Base-by-base conservation (phyloP, 1,140 invertebrate species). In the Fopius arisanus region DNA sequence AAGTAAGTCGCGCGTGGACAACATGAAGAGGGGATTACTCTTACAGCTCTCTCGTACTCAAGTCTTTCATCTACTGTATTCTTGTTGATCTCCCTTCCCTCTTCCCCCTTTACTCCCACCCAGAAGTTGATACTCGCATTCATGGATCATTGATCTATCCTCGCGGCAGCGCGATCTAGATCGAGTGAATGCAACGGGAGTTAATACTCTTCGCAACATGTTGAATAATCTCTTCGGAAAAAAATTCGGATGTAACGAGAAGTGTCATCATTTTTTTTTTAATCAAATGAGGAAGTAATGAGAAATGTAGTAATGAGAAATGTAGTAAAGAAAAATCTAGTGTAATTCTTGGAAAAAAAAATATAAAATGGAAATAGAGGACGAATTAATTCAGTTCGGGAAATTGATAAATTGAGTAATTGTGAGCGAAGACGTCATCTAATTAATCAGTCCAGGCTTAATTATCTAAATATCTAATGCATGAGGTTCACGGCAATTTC, bases 1-100 rank as follows among this genome's bases (percentile, higher is more conserved):
- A 80, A 80, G 79, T 79, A 77, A 79, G 76, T 78, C 72, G 76
- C 79, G 59, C 28, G 28, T 65, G 28, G 62, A 65, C 29, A 59
- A n/a, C n/a, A n/a, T n/a, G n/a, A n/a, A 54, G 19, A 12, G 51
- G 9, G 54, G 54, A 26, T 9, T 9, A 48, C 4, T n/a, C 54
- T 59, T 28, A 26, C 54, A 59, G 19, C 54, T 59, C 54, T 59
- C 23, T 59, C 54, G 23, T 6, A 59, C 70, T 19, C n/a, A 40
- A 67, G 41, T 16, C 48, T 67, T 40, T 74, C 31, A 43, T 33
- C 66, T 40, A 62, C 16, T 40, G 67, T 69, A 51, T 40, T 54
- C 51, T 12, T 26, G 26, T 65, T 21, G 54, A 62, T 26, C 16
- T 63, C 29, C 29, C 23, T 31, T 31, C 26, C 3, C 62, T 70